Conservation (phyloP, 2,797 vertebrate species). For the Antennarius maculatus region DNA sequence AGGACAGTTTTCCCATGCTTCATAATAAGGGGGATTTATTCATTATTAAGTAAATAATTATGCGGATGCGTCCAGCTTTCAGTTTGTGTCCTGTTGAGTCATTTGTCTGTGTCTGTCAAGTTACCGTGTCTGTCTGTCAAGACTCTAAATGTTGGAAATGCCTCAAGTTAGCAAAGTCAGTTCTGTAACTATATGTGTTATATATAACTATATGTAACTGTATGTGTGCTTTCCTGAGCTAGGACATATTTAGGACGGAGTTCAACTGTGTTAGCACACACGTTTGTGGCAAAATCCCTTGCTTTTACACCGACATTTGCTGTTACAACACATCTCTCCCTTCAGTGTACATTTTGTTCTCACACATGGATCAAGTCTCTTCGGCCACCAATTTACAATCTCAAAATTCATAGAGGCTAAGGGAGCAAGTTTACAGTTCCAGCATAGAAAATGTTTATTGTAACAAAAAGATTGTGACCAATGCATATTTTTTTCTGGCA, state of each 20-base stretch:
- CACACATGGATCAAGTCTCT: slow-evolving; percentile 55
- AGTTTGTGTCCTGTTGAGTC: slow-evolving; percentile 51
- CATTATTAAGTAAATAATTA: slow-evolving; percentile 41
- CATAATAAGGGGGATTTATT: slow-evolving; percentile 38
- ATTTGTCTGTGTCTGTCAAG: slow-evolving; percentile 35
- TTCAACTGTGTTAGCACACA: slow-evolving; percentile 49
- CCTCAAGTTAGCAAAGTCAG: slow-evolving; percentile 75
- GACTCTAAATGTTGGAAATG: slow-evolving; percentile 73
- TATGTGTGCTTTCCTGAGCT: slow-evolving; percentile 28
- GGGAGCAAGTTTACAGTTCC: slow-evolving; percentile 56
- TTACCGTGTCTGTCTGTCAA: slow-evolving; percentile 55
- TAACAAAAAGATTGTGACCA: slow-evolving; percentile 64
- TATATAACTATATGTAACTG: too few relatives aligned
- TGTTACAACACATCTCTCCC: slow-evolving; percentile 49
- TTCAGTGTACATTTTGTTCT: slow-evolving; percentile 64
- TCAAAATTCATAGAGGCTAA: slow-evolving; percentile 55
- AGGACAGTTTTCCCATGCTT: slow-evolving; percentile 27
- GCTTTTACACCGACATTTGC: slow-evolving; percentile 48
- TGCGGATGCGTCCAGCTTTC: slow-evolving; percentile 54
- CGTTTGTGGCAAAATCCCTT: slow-evolving; percentile 57
- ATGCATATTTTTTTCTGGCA: slow-evolving; percentile 72
- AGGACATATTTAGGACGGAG: slow-evolving; percentile 44
- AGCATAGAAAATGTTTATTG: slow-evolving; percentile 50
- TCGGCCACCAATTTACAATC: slow-evolving; percentile 39
- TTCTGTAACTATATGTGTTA: slow-evolving; percentile 70